Evolutionary conservation across 2,113 vertebrate genomes (phyloP), one percentile per base, ranked within the genome.

Genomic region (Sinocyclocheilus anshuiensis): DNA sequence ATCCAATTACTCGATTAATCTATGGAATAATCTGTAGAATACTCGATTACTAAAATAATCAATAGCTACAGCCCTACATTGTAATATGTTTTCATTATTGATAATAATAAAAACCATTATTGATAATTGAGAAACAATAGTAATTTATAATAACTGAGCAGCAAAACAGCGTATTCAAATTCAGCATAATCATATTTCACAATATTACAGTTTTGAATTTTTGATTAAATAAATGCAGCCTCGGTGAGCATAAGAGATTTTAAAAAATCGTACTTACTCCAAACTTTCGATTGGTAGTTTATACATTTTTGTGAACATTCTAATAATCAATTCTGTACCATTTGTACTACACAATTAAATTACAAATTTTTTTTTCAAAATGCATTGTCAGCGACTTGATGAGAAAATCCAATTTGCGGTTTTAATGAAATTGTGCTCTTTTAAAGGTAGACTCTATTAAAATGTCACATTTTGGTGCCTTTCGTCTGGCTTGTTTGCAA

Each of bases 401-500:
- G 48, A 50, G 48, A 50, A 13, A 50, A 12, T 4, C 13, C 50
- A 11, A 61, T 8, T 16, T 0, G 12, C 6, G 15, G 10, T 36
- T 57, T 78, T 39, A 57, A 79, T 24, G 11, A 63, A 63, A 45
- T 48, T 48, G 45, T 45, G 33, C 22, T 42, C 1, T 45, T 63
- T 80, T 3, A 79, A 61, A 39, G 45, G 45, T n/a, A 79, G 57
- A 8, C 26, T 12, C 2, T 11, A 71, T 69, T 71, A 71, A 83
- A 48, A 29, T 10, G 6, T 22, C 18, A 12, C 24, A 12, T 50
- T 50, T 11, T 72, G 15, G 3, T 13, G n/a, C 10, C 4, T 78
- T 33, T 78, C 67, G 36, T 20, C 12, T 82, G 20, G 8, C 29
- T 26, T 59, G 24, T 78, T 53, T 78, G 45, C 55, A 59, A 86